phyloP scores from a whole-genome alignment of 2,113 vertebrate species.

The Neopipo cinnamomea region DNA sequence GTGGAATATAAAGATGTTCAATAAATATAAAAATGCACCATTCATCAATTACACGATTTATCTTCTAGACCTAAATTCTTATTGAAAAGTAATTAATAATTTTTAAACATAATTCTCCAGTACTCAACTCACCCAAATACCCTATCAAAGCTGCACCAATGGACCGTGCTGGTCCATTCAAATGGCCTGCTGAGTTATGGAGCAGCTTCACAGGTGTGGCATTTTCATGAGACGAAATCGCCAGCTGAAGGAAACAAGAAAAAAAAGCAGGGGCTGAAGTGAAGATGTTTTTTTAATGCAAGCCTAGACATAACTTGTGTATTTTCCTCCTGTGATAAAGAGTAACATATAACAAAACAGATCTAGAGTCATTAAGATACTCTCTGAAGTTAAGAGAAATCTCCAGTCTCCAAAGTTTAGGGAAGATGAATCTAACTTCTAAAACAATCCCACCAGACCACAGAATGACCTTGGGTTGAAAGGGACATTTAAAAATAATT shows the following conservation, averaged over 20 bases:
- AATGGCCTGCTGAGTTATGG: slow-evolving; percentile 92
- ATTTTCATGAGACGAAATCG: slow-evolving; percentile 96
- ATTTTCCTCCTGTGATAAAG: background rate
- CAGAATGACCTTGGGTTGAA: background rate
- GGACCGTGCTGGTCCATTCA: slow-evolving; percentile 91
- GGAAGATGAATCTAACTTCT: background rate
- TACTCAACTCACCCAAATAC: slow-evolving; percentile 85
- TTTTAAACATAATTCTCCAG: background rate
- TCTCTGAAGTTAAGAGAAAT: background rate
- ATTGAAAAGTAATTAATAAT: background rate
- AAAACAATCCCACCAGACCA: background rate
- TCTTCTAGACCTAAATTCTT: background rate
- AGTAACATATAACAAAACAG: background rate
- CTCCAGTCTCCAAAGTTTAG: background rate
- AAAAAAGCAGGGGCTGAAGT: background rate
- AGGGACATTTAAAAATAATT: background rate
- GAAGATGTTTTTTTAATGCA: background rate
- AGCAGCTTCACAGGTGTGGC: slow-evolving; percentile 95
- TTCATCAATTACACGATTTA: background rate
- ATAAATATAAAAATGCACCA: background rate
- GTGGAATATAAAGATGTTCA: background rate
- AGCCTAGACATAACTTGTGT: background rate
- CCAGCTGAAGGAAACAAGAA: slow-evolving; percentile 76
- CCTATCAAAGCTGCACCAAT: slow-evolving; percentile 92
- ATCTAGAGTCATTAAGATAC: background rate